Conservation (phyloP, 2,113 vertebrate genomes). For the Phainopepla nitens region DNA sequence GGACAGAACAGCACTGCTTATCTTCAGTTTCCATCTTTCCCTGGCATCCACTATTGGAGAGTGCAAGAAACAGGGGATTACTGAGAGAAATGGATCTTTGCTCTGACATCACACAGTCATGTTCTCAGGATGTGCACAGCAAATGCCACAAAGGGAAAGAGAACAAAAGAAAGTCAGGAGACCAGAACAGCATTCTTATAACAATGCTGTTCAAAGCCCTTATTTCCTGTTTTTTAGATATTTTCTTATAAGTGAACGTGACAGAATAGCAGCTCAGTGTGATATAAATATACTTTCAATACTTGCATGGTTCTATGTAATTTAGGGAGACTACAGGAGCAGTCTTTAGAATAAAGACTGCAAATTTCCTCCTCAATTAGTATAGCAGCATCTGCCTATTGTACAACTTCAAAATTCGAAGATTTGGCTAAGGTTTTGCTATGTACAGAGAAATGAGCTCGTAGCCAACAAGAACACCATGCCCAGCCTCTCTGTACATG, state of each 20-base stretch:
- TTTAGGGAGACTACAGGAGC: background rate
- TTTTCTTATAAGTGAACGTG: background rate
- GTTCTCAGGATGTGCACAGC: background rate
- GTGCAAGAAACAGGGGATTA: background rate
- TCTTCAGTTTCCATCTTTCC: background rate
- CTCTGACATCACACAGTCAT: accelerated
- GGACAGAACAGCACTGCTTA: background rate
- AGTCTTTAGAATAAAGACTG: background rate
- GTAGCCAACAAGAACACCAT: accelerated
- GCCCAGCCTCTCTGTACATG: too few species aligned
- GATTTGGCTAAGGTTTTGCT: background rate
- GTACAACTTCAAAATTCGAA: background rate
- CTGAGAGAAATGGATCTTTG: background rate
- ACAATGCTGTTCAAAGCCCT: background rate
- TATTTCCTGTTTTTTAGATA: background rate
- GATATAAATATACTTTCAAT: background rate
- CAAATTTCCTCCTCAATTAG: background rate
- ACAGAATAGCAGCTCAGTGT: background rate
- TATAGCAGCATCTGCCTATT: background rate
- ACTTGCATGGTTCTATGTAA: background rate
- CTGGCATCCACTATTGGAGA: background rate
- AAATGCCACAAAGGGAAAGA: background rate
- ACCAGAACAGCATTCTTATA: background rate
- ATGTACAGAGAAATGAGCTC: accelerated
- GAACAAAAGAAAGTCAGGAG: background rate